Percentiles rank a stretch among this genome's conserved stretches.
These are phyloP conservation scores for Ashinkailepas kermadecensis DNA, from an alignment of 2,888 invertebrate genomes.

Conservation along the genomic window DNA sequence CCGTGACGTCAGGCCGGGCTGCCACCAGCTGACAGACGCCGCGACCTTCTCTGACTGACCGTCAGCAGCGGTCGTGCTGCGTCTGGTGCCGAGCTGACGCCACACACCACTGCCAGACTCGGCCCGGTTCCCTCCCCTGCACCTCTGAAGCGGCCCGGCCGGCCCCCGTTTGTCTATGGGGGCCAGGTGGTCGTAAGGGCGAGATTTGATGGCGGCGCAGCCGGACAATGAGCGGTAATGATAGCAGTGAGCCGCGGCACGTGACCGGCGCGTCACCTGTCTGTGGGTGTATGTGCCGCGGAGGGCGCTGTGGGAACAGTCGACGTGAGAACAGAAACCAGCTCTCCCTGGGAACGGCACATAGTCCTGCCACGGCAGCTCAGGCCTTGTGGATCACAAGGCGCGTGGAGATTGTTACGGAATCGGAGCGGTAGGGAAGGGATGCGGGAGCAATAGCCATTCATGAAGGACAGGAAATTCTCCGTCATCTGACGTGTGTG, in stretches of 20 bases:
- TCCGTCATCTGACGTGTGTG: too few relatives aligned
- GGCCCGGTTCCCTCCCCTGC: neutral
- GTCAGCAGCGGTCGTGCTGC: neutral
- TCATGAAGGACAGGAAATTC: too few relatives aligned
- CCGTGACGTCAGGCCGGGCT: too few relatives aligned
- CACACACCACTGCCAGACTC: neutral
- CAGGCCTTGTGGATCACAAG: too few relatives aligned
- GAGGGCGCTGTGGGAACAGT: neutral
- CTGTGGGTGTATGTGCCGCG: neutral
- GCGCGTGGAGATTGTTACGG: too few relatives aligned
- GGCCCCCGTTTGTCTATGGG: constrained; percentile 29
- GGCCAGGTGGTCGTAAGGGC: constrained; percentile 16
- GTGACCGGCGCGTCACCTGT: constrained; percentile 5
- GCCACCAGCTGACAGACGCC: too few relatives aligned
- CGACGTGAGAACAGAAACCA: neutral
- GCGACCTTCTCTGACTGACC: too few relatives aligned
- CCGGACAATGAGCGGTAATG: constrained; percentile 11
- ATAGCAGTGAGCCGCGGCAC: neutral
- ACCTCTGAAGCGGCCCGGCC: constrained; percentile 28
- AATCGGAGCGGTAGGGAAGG: too few relatives aligned
- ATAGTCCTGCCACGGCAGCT: too few relatives aligned
- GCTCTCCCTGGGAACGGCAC: neutral
- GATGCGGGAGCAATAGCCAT: too few relatives aligned
- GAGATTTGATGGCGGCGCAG: neutral
- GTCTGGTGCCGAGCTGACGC: neutral